Percentiles rank a stretch among this genome's conserved stretches.
Conservation (phyloP, 2,797 vertebrate genomes). For the Oreochromis grahami region DNA sequence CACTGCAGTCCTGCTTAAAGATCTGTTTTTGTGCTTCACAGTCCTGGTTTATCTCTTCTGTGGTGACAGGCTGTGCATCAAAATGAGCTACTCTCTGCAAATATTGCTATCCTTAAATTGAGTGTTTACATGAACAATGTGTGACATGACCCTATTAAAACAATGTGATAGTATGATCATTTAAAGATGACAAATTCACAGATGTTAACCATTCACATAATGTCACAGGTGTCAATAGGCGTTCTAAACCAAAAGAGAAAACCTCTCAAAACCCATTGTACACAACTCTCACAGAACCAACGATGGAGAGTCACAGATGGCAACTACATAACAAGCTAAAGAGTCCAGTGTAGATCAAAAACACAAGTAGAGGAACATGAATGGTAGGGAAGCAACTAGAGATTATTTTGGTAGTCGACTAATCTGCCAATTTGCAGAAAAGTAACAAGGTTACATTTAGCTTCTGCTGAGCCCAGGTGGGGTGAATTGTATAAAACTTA, state of each 20-base stretch:
- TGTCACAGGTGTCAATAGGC: not conserved
- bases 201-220: not conserved
- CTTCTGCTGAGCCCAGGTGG: not conserved
- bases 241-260: not conserved
- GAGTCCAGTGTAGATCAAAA: not conserved
- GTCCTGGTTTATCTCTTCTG: not conserved
- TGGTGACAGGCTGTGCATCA: not conserved
- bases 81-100: not conserved
- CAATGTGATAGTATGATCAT: not conserved
- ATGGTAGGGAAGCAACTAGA: not conserved
- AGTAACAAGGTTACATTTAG: not conserved
- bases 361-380: not conserved
- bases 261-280: not conserved
- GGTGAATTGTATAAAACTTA: not conserved
- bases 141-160: not conserved
- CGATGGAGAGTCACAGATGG: not conserved
- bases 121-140: not conserved
- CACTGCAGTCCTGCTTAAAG: not conserved
- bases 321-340: not conserved
- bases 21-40: not conserved
- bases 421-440: not conserved
- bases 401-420: not conserved
- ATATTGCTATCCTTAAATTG: not conserved
- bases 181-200: not conserved
- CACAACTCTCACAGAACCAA: not conserved